Evolutionary conservation across 92 coral and sea anemone species (phyloP).

Genomic region (Pocillopora meandrina): DNA sequence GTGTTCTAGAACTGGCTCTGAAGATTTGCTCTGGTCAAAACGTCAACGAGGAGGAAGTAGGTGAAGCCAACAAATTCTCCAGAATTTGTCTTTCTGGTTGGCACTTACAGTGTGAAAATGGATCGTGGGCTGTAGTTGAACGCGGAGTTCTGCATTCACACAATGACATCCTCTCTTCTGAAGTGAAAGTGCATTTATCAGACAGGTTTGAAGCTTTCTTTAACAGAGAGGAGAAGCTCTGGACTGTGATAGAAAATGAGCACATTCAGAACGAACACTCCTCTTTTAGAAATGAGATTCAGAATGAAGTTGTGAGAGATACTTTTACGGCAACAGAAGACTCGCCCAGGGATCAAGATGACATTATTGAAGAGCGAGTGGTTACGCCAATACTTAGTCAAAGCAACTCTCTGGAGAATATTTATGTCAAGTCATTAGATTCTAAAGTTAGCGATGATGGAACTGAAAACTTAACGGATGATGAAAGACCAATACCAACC

Average conservation of each 20-base stretch:
- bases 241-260: constrained; percentile 29
- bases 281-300: neutral
- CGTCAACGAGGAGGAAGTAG: constrained; percentile 42
- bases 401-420: neutral
- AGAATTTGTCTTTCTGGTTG: constrained; percentile 46
- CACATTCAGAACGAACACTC: neutral
- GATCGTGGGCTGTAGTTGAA: constrained; percentile 20
- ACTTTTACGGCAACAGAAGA: neutral
- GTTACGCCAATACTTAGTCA: neutral
- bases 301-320: constrained; percentile 1
- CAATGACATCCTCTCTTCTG: neutral
- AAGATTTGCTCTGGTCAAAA: constrained; percentile 21
- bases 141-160: neutral
- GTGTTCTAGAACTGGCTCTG: constrained; percentile 17
- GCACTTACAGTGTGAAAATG: constrained; percentile 20
- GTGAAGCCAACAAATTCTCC: constrained; percentile 9
- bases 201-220: constrained; percentile 10
- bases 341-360: neutral
- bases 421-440: neutral
- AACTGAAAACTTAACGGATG: neutral
- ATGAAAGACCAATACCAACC: neutral
- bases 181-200: constrained; percentile 11
- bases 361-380: neutral
- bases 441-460: neutral
- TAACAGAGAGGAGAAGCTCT: constrained; percentile 25